Base-by-base conservation (phyloP, 2,888 invertebrate genomes). In the Pollenia angustigena region DNA sequence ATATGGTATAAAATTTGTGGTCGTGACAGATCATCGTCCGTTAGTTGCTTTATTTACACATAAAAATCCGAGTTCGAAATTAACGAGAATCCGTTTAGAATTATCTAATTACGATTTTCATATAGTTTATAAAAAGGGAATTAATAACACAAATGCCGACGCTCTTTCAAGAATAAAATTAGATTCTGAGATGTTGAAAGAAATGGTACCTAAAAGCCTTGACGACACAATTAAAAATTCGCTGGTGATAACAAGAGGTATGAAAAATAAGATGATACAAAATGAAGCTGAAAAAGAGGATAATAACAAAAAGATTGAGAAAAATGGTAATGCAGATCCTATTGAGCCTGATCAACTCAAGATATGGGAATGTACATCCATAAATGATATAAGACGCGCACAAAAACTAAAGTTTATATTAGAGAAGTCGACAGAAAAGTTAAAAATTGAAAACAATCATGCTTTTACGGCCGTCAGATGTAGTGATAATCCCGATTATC, bases 361-460 rank as follows among this genome's bases (percentile, higher is more conserved):
- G 6, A 66, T 76, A 12, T 76, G 52, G 64, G 54, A 66, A 2
- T 76, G 76, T 11, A 76, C 64, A 64, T 76, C 44, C n/a, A 76
- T 76, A 8, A 64, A 44, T 40, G 64, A 76, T 64, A 64, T 76
- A 32, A 76, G 60, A 52, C 23, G n/a, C 12, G 50, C 42, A 14
- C 7, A 12, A 14, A 62, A 76, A 66, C 52, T 76, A 11, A 62
- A 52, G 32, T 76, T 66, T 76, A 16, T 62, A 42, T 12, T 69
- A 18, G 71, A 54, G 54, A 54, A 40, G 11, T 54, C 10, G 3
- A 71, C 46, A 46, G 12, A 54, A 42, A 16, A 54, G 11, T 14
- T 54, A 4, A 40, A 54, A 40, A 9, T 69, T 52, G 54, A 69
- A 54, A 32, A 52, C 11, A 23, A 69, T 69, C n/a, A 14, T 69